phyloP scores from a whole-genome alignment of 1,140 invertebrate species.

The Pogonus chalceus region DNA sequence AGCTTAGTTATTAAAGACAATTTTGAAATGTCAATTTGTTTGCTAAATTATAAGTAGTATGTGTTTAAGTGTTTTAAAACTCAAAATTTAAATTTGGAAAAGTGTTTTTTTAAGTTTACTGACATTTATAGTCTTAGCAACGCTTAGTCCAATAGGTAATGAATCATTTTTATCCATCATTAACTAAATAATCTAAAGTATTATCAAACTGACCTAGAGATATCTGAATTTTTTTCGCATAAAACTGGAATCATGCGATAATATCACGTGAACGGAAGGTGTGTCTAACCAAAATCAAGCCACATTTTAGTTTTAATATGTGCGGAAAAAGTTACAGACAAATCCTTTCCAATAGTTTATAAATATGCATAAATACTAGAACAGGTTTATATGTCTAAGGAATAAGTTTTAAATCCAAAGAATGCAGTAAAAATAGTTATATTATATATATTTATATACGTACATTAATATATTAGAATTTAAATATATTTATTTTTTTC shows the following conservation, averaged over 20 bases:
- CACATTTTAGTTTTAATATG: neutral
- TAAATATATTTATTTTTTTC: neutral
- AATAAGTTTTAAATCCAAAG: too few species aligned
- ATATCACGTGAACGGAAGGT: neutral
- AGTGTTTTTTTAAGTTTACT: too few species aligned
- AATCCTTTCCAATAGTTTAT: neutral
- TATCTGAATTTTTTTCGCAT: neutral
- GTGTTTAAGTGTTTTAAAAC: too few species aligned
- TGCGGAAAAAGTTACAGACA: neutral
- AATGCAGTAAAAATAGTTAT: neutral
- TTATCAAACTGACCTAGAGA: constrained; percentile 1
- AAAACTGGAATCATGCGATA: neutral
- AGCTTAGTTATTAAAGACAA: too few species aligned
- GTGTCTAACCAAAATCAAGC: neutral
- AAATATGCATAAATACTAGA: constrained; percentile 4
- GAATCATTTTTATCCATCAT: too few species aligned
- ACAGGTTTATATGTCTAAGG: constrained; percentile 3
- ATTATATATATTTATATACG: neutral
- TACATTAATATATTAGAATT: neutral
- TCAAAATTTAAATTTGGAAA: too few species aligned
- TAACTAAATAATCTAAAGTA: too few species aligned
- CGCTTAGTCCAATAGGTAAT: too few species aligned
- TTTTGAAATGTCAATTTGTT: too few species aligned
- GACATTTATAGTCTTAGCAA: too few species aligned
- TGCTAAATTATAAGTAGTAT: too few species aligned